Conservation (phyloP, 2,888 invertebrate genomes). For the Sphinx pinastri region DNA sequence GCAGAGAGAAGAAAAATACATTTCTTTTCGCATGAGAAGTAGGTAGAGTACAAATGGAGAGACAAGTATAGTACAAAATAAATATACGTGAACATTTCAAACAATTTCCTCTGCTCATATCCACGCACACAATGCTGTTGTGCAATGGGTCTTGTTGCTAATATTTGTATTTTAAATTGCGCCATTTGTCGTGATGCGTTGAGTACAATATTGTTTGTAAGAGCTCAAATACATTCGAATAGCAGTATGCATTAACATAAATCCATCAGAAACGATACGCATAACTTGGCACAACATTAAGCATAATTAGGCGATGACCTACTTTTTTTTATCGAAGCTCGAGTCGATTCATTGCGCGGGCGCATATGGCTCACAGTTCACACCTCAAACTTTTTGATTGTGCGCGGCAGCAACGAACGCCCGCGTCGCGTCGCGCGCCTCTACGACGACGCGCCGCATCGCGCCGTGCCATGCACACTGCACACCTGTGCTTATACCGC, state of each 20-base stretch:
- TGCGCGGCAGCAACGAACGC: background rate
- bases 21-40: too few species aligned
- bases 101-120: constrained; percentile 9
- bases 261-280: constrained; percentile 65
- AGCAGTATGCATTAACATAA: constrained; percentile 59
- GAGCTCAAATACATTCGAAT: constrained; percentile 44
- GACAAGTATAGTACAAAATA: too few species aligned
- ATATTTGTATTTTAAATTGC: constrained; percentile 1
- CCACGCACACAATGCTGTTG: background rate
- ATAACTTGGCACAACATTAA: constrained; percentile 69
- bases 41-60: too few species aligned
- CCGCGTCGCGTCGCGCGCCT: background rate
- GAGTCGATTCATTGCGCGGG: constrained; percentile 52
- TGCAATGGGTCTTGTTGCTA: background rate
- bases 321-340: constrained; percentile 69
- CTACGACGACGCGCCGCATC: background rate
- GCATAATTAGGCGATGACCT: constrained; percentile 74
- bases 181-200: constrained; percentile 35
- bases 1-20: too few species aligned
- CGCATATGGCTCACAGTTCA: constrained; percentile 45
- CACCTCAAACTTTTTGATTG: constrained; percentile 15
- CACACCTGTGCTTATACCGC: constrained; percentile 2
- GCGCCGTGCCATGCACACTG: background rate
- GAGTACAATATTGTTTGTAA: constrained; percentile 41
- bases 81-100: too few species aligned